These are phyloP conservation scores for Embidobia sp. DNA, from an alignment of 2,888 invertebrate genomes.

Conservation along the genomic window DNA sequence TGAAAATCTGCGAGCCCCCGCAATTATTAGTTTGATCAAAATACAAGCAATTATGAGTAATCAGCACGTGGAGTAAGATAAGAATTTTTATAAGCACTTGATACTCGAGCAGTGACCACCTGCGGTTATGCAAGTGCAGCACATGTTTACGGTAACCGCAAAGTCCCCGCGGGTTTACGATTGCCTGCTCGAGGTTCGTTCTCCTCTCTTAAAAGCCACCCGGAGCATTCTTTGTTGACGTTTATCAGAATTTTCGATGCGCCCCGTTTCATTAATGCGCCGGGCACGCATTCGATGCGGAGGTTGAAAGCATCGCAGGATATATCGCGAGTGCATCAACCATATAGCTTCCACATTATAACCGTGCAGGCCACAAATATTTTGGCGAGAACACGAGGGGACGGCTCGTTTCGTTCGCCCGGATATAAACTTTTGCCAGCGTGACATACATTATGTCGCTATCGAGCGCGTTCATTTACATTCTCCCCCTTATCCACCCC, in stretches of 20 bases:
- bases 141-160: constrained; percentile 44
- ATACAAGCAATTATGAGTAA: constrained; percentile 32
- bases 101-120: constrained; percentile 38
- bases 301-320: constrained; percentile 56
- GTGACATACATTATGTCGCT: constrained; percentile 52
- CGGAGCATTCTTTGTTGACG: constrained; percentile 52
- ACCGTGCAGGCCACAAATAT: constrained; percentile 51
- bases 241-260: constrained; percentile 63
- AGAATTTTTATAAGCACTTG: constrained; percentile 38
- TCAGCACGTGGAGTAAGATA: constrained; percentile 44
- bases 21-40: constrained; percentile 26
- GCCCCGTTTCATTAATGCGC: constrained; percentile 61
- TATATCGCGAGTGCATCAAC: constrained; percentile 53
- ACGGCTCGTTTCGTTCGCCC: constrained; percentile 58
- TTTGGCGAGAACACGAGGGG: constrained; percentile 52
- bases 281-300: constrained; percentile 44
- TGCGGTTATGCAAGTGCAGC: constrained; percentile 53
- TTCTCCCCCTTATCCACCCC: constrained; percentile 63
- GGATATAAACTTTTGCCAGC: constrained; percentile 62
- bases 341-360: constrained; percentile 61
- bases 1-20: constrained; percentile 8
- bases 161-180: constrained; percentile 44
- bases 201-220: constrained; percentile 34
- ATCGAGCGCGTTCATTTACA: constrained; percentile 73
- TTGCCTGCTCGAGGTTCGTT: constrained; percentile 35